Base-by-base conservation (phyloP, 92 coral and sea anemone species). In the Epizoanthus illoricatus region DNA sequence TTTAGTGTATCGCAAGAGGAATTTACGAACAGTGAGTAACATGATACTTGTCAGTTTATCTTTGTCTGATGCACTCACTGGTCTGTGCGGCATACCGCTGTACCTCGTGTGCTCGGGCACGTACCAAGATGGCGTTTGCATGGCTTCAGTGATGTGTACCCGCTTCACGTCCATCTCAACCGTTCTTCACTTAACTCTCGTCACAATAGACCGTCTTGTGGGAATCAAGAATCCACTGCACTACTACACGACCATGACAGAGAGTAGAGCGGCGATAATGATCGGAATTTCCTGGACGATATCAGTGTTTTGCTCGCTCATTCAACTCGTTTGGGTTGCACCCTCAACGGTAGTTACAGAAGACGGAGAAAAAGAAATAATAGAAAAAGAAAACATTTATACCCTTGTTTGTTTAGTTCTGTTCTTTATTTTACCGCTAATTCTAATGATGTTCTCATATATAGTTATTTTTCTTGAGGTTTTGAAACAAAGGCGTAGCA, bases 91-190 rank as follows among this genome's bases (percentile, higher is more conserved):
- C 23, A 56, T 91, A 39, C 94, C 94, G 8, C 59, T 85, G 23
- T 61, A 59, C 65, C 45, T 91, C 7, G 83, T 75, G 16, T 91
- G 94, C 47, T 85, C 86, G 68, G 85, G 78, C 41, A 85, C 83
- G 8, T 67, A 60, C 15, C 84, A 84, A 11, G 68, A 65, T 21
- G 87, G 83, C 59, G 47, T 88, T 18, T 91, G 94, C 60, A 55
- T 69, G 3, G 71, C 92, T 10, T 81, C 85, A 9, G 74, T 72
- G 21, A 86, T 80, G 62, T 60, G 83, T 39, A 76, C 85, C 52
- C 79, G 84, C 73, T 91, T 91, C 76, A 85, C 92, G 12, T 88
- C 94, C 1, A 58, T 91, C 54, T 80, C 90, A 58, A 82, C 92
- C 18, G 65, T 91, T 19, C 81, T 87, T 23, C 94, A 91, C 57